phyloP scores from a whole-genome alignment of 2,113 vertebrate species.

The Centropus bengalensis region DNA sequence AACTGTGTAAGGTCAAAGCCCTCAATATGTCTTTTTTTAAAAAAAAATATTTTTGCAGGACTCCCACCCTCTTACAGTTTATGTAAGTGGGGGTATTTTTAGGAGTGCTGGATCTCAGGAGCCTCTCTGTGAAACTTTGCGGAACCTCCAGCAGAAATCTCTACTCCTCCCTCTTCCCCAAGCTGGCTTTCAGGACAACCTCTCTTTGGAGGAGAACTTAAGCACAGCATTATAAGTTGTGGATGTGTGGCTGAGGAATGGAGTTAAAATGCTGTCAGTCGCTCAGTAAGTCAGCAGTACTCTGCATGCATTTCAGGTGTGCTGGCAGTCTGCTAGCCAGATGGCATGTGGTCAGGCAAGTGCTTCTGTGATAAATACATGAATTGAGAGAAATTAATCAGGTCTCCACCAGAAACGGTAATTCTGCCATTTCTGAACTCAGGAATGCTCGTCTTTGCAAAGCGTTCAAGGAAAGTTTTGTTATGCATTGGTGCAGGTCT shows the following conservation, averaged over 20 bases:
- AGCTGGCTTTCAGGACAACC: not conserved
- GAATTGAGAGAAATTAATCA: not conserved
- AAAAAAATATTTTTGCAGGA: not conserved
- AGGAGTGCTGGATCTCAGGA: not conserved
- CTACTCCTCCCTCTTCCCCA: not conserved
- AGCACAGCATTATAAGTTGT: not conserved
- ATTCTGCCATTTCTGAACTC: not conserved
- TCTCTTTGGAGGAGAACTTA: not conserved
- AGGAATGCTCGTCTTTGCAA: not conserved
- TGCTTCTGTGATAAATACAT: not conserved
- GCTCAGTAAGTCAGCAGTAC: not conserved
- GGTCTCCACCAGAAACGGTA: not conserved
- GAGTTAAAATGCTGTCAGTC: not conserved
- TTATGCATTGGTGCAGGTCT: not conserved
- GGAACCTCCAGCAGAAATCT: not conserved
- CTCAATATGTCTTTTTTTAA: not conserved
- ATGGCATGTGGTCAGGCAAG: not conserved
- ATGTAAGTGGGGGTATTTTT: not conserved
- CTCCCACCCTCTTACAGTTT: not conserved
- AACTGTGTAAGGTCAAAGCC: not conserved
- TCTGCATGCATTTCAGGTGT: not conserved
- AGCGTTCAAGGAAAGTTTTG: not conserved
- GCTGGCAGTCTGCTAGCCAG: not conserved
- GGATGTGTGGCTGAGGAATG: not conserved
- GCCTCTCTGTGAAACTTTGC: not conserved